A percentile compares a stretch with the other conserved stretches of the same genome.
Conservation (phyloP, 1,140 invertebrate species). For the Drosophila prosaltans region DNA sequence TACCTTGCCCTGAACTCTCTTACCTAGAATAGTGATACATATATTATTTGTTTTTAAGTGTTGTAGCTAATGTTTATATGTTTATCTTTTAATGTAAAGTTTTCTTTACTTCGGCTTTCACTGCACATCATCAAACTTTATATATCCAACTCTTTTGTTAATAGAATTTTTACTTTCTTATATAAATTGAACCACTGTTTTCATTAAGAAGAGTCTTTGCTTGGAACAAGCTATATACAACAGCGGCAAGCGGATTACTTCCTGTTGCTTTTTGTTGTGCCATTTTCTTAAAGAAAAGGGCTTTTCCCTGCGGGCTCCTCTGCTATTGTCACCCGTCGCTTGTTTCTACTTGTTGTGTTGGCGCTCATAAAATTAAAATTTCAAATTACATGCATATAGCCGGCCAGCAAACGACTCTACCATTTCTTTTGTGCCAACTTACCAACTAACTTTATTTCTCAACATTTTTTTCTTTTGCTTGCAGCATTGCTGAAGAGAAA, state of each 20-base stretch:
- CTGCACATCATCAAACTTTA: too few relatives aligned
- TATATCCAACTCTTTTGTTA: too few relatives aligned
- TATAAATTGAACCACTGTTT: constrained; percentile 30
- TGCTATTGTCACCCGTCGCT: constrained; percentile 21
- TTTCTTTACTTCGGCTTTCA: too few relatives aligned
- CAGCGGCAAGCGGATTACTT: constrained; percentile 52
- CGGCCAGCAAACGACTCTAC: constrained; percentile 4
- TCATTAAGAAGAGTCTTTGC: constrained; percentile 23
- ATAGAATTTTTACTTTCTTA: not conserved
- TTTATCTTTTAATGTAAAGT: too few relatives aligned
- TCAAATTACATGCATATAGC: constrained; percentile 48
- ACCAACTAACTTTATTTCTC: constrained; percentile 22
- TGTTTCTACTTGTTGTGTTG: constrained; percentile 12
- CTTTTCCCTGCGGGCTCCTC: constrained; percentile 21
- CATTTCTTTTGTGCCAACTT: constrained; percentile 40
- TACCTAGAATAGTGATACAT: too few relatives aligned
- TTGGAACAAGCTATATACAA: not conserved
- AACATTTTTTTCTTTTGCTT: constrained; percentile 15
- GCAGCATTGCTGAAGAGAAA: constrained; percentile 91
- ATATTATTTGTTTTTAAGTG: too few relatives aligned
- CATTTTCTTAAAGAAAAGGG: constrained; percentile 40
- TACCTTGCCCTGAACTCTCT: too few relatives aligned
- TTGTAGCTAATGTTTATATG: too few relatives aligned
- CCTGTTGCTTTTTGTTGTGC: constrained; percentile 63
- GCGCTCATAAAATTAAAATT: constrained; percentile 59